Evolutionary conservation across 2,888 invertebrate genomes (phyloP).

Genomic region (Eupithecia vulgata): DNA sequence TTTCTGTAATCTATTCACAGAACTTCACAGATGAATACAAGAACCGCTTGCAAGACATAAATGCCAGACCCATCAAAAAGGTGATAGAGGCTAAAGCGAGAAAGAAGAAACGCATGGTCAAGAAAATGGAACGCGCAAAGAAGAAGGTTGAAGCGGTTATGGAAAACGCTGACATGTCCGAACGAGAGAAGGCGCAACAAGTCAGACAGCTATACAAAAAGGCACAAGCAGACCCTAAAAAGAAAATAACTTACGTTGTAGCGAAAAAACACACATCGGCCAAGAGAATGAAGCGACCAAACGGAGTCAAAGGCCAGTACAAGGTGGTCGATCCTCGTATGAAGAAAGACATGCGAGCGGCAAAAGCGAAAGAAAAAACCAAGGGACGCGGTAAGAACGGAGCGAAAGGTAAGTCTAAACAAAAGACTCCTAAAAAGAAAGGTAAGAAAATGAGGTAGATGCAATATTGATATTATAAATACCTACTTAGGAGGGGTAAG

Average conservation of each 20-base stretch:
- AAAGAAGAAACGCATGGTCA: conserved; percentile 95
- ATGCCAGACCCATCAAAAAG: conserved; percentile 98
- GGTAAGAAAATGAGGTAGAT: conserved; percentile 63
- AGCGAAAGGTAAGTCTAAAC: conserved; percentile 49
- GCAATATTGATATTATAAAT: background rate
- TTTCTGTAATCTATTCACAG: conserved; percentile 62
- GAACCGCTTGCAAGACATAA: conserved; percentile 92
- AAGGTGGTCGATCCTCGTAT: conserved; percentile 97
- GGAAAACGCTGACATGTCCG: conserved; percentile 95
- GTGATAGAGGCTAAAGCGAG: conserved; percentile 98
- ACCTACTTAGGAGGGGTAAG: background rate
- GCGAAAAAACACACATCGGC: conserved; percentile 93
- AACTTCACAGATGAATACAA: conserved; percentile 94
- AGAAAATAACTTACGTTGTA: conserved; percentile 96
- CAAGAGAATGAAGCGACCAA: conserved; percentile 90
- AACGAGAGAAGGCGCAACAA: conserved; percentile 96
- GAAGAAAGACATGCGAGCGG: conserved; percentile 95
- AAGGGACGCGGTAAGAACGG: conserved; percentile 77
- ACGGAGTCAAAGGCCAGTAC: conserved; percentile 95
- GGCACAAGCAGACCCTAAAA: conserved; percentile 92
- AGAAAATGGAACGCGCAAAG: conserved; percentile 95
- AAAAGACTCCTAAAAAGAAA: conserved; percentile 60
- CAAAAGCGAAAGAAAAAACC: conserved; percentile 85
- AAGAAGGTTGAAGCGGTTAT: conserved; percentile 97
- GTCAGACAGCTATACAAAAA: conserved; percentile 97